Evolutionary conservation across 2,113 vertebrate genomes (phyloP).

Genomic region (Dicerorhinus sumatrensis): DNA sequence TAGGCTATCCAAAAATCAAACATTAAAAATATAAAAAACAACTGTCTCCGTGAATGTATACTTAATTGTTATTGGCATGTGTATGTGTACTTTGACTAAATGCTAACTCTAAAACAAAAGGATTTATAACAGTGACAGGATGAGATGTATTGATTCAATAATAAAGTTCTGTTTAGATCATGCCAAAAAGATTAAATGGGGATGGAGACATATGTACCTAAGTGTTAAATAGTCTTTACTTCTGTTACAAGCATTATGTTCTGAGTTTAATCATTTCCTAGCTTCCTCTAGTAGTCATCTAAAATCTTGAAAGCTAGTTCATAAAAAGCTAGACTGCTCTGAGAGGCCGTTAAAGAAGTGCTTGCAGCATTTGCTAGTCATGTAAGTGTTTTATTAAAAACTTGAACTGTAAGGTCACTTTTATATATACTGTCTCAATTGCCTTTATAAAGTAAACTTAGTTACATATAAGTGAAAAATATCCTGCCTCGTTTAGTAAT

Average conservation of each 20-base stretch:
- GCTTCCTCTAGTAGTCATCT: neutral
- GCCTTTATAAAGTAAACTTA: neutral
- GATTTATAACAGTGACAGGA: neutral
- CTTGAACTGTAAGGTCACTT: neutral
- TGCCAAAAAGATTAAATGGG: neutral
- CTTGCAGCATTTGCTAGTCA: neutral
- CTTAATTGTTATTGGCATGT: neutral
- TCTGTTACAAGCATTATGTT: neutral
- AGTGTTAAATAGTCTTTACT: neutral
- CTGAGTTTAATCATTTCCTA: constrained; percentile 24
- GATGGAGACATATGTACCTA: neutral
- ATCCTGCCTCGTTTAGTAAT: neutral
- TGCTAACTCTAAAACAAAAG: neutral
- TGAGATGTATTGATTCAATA: constrained; percentile 15
- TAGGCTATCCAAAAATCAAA: neutral
- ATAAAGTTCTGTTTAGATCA: neutral
- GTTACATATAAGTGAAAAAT: neutral
- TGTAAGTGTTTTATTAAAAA: neutral
- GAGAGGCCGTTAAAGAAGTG: constrained; percentile 22
- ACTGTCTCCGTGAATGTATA: neutral
- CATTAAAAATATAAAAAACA: neutral
- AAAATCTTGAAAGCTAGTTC: neutral
- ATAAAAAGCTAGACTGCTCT: neutral
- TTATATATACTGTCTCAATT: neutral
- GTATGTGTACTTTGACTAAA: neutral